Evolutionary conservation across 2,113 vertebrate genomes (phyloP).

Genomic region (Sprattus sprattus): DNA sequence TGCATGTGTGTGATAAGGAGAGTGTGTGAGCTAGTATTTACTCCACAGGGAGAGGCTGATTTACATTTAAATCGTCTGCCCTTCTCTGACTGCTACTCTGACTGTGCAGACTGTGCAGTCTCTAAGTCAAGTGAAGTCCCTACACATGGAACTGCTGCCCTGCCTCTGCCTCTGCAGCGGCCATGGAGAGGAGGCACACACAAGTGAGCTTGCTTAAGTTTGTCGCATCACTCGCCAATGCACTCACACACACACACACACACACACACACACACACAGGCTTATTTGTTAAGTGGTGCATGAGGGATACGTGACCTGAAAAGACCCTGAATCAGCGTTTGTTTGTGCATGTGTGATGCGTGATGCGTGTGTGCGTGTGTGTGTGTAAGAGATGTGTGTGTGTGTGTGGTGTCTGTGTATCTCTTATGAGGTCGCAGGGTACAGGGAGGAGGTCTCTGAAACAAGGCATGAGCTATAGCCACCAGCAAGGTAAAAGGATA

Average conservation of each 20-base stretch:
- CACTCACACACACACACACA: neutral
- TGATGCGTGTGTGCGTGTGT: neutral
- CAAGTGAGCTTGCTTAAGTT: too few species aligned
- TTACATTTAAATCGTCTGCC: conserved; percentile 28
- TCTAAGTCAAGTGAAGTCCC: neutral
- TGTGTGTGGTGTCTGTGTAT: conserved; percentile 28
- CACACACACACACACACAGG: conserved; percentile 23
- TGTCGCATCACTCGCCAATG: neutral
- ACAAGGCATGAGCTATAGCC: conserved; percentile 50
- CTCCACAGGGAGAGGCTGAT: conserved; percentile 8
- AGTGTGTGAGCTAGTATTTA: neutral
- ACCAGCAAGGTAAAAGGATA: conserved; percentile 64
- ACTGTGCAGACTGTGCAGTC: conserved; percentile 19
- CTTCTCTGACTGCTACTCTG: conserved; percentile 20
- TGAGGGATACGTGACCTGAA: conserved; percentile 36
- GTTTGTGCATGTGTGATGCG: neutral
- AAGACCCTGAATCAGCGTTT: conserved; percentile 32
- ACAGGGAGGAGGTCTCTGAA: too few species aligned
- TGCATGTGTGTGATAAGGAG: too few species aligned
- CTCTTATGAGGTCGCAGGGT: neutral
- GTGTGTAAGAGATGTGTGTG: conserved; percentile 27
- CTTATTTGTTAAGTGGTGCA: neutral
- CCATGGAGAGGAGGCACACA: too few species aligned
- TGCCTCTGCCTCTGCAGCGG: too few species aligned
- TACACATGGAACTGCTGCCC: too few species aligned